phyloP scores from a whole-genome alignment of 2,888 invertebrate species.

The Amiota communis region DNA sequence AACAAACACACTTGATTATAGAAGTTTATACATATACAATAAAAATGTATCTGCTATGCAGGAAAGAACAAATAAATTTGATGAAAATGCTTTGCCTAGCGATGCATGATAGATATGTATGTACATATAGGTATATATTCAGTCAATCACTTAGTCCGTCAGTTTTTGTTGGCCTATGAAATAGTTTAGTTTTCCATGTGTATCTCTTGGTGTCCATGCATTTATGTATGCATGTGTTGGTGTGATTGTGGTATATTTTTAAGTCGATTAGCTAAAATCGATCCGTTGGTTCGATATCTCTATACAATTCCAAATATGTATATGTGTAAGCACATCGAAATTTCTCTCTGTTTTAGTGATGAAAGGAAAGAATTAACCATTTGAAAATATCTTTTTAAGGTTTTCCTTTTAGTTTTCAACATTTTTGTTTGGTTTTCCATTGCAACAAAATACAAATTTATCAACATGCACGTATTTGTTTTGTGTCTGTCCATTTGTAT shows the following conservation, averaged over 20 bases:
- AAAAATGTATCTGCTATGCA: no score
- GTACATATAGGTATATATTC: no score
- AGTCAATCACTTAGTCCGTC: neutral
- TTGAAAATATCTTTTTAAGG: neutral
- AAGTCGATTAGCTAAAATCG: constrained; percentile 9
- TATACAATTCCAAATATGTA: neutral
- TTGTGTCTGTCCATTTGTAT: constrained; percentile 17
- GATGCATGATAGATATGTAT: constrained; percentile 8
- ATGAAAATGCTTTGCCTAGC: neutral
- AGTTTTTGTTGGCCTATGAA: neutral
- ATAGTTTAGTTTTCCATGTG: neutral
- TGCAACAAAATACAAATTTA: constrained; percentile 9
- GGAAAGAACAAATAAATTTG: no score
- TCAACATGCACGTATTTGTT: neutral
- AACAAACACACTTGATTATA: no score
- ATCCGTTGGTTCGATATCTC: constrained; percentile 6
- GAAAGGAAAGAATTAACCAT: neutral
- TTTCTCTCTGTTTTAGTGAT: neutral
- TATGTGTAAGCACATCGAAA: neutral
- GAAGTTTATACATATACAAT: no score
- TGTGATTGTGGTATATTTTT: constrained; percentile 1
- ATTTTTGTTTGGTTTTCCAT: neutral
- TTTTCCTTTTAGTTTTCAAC: neutral
- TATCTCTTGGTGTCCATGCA: neutral
- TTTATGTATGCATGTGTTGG: neutral